phyloP scores from a whole-genome alignment of 2,797 vertebrate species.

The Spinibarbus caldwelli region DNA sequence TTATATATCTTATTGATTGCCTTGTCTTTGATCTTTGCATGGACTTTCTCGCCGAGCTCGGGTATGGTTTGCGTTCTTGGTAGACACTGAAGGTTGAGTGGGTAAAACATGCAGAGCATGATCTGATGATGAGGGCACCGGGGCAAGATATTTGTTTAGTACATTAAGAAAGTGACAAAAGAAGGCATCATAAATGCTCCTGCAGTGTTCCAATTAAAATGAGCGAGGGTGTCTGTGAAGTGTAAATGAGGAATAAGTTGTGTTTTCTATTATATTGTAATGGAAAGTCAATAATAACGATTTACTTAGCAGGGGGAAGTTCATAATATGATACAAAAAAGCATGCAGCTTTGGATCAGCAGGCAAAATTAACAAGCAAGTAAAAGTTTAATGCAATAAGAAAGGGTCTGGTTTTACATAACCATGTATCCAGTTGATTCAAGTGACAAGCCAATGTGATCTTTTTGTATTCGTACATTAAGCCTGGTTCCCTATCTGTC shows the following conservation, averaged over 20 bases:
- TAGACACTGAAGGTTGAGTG: constrained; percentile 79
- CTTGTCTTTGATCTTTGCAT: constrained; percentile 79
- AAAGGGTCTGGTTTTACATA: not conserved
- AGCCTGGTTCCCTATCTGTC: too few relatives aligned
- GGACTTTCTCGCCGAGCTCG: constrained; percentile 41
- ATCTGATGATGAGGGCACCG: constrained; percentile 64
- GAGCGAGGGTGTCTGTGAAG: constrained; percentile 41
- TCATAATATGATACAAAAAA: constrained; percentile 27
- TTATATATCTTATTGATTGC: constrained; percentile 85
- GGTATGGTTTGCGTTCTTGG: constrained; percentile 37
- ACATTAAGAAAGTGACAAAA: constrained; percentile 70
- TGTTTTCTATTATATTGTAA: constrained; percentile 46
- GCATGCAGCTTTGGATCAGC: constrained; percentile 16
- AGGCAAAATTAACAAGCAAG: constrained; percentile 27
- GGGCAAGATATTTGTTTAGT: constrained; percentile 68
- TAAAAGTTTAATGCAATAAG: constrained; percentile 10
- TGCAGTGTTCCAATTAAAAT: constrained; percentile 49
- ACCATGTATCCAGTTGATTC: not conserved
- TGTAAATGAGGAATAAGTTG: constrained; percentile 48
- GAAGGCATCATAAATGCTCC: constrained; percentile 52
- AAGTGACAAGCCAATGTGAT: not conserved
- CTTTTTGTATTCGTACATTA: not conserved
- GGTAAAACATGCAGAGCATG: constrained; percentile 76
- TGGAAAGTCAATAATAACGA: constrained; percentile 50
- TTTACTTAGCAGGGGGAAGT: constrained; percentile 44